Percentiles rank a stretch among this genome's conserved stretches.
These are phyloP conservation scores for Geothlypis trichas DNA, from an alignment of 2,113 vertebrate genomes.

Conservation along the genomic window DNA sequence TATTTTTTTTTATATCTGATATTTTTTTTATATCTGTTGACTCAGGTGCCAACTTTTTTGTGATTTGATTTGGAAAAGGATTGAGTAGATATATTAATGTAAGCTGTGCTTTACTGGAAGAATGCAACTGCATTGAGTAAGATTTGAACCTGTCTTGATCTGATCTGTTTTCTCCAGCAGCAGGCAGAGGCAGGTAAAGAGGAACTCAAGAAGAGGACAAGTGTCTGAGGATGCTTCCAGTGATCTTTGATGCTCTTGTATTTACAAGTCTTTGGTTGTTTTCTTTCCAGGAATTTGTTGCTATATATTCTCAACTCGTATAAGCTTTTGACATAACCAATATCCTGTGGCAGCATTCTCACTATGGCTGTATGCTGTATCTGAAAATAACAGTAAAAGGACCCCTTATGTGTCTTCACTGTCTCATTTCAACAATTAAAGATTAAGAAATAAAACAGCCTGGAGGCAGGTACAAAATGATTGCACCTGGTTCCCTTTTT, in stretches of 20 bases:
- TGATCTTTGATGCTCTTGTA: not conserved
- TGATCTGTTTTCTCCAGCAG: not conserved
- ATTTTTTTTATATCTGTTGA: too few relatives aligned
- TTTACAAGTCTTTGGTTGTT: not conserved
- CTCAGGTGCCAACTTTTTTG: not conserved
- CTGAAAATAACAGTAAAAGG: not conserved
- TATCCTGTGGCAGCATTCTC: not conserved
- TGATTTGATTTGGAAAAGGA: not conserved
- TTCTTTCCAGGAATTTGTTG: not conserved
- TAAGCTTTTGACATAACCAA: not conserved
- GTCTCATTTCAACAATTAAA: not conserved
- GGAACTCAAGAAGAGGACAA: not conserved
- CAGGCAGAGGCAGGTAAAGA: not conserved
- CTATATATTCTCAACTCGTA: not conserved
- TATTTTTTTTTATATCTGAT: too few relatives aligned
- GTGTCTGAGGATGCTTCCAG: not conserved
- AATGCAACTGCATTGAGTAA: not conserved
- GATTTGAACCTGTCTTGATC: not conserved
- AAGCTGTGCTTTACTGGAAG: not conserved
- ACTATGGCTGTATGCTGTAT: not conserved
- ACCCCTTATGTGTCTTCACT: not conserved
- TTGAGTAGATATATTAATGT: not conserved
- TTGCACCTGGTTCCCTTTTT: not conserved
- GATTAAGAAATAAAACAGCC: not conserved
- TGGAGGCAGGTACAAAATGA: not conserved